phyloP scores from a whole-genome alignment of 2,888 invertebrate genomes.

The Linnaemya vulpina region DNA sequence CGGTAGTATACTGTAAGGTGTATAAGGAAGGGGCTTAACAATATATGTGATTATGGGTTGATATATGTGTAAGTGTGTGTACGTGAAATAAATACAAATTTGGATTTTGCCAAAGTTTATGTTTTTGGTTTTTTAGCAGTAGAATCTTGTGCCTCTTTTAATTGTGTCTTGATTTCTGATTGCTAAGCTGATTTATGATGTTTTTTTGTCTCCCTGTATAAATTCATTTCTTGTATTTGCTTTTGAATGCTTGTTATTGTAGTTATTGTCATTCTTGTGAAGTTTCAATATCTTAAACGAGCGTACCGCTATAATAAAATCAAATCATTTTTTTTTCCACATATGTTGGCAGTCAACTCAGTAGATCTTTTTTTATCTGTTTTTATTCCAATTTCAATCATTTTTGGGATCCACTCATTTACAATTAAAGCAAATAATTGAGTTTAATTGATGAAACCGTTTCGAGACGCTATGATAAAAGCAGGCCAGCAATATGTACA shows the following conservation, averaged over 20 bases:
- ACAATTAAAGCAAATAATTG: conserved; percentile 64
- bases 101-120: conserved; percentile 11
- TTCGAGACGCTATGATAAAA: conserved; percentile 7
- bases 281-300: conserved; percentile 60
- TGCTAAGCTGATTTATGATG: conserved; percentile 63
- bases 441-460: conserved; percentile 57
- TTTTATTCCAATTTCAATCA: conserved; percentile 34
- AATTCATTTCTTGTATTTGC: conserved; percentile 49
- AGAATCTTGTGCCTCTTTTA: conserved; percentile 53
- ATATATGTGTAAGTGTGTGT: conserved; percentile 12
- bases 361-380: conserved; percentile 11
- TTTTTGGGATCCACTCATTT: conserved; percentile 32
- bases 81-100: conserved; percentile 58
- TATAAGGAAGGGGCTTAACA: not conserved
- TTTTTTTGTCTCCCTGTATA: conserved; percentile 54
- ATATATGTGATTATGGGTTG: not conserved
- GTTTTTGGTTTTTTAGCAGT: conserved; percentile 39
- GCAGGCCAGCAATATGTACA: not conserved
- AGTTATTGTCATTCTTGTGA: conserved; percentile 21
- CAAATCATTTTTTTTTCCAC: conserved; percentile 56
- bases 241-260: conserved; percentile 17
- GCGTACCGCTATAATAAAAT: conserved; percentile 54
- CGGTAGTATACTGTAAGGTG: not conserved
- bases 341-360: conserved; percentile 50
- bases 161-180: conserved; percentile 62